Conservation (phyloP, 2,113 vertebrate genomes). For the Anthoscopus minutus region DNA sequence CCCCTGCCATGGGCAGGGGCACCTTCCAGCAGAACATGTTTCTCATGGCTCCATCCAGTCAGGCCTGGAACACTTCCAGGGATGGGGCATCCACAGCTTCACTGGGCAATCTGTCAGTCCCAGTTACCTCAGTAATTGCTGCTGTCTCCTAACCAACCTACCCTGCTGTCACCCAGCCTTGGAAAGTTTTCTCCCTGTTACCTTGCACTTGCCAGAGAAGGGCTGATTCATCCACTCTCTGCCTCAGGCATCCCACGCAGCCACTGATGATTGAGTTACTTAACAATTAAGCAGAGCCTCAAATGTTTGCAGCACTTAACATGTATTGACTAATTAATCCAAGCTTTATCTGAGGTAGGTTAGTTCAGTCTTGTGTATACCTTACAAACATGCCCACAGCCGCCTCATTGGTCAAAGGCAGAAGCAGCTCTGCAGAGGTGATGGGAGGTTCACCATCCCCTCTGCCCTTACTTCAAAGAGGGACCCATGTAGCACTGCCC, state of each 20-base stretch:
- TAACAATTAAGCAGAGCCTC: constrained; percentile 32
- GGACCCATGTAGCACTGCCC: background rate
- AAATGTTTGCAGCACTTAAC: constrained; percentile 50
- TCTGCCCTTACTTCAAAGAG: background rate
- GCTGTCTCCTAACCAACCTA: background rate
- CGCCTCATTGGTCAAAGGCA: background rate
- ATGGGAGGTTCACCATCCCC: background rate
- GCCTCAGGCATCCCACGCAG: constrained; percentile 48
- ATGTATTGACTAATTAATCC: constrained; percentile 52
- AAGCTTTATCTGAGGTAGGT: constrained; percentile 35
- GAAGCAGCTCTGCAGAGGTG: background rate
- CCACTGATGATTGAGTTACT: constrained; percentile 35
- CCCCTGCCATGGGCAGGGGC: background rate
- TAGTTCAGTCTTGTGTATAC: constrained; percentile 29
- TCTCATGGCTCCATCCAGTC: background rate
- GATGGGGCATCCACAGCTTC: background rate
- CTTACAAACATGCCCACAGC: background rate
- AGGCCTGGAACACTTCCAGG: background rate
- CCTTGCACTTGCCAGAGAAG: background rate
- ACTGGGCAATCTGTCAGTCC: background rate
- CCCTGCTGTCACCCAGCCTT: background rate
- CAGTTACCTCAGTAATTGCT: background rate
- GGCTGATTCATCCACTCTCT: constrained; percentile 19
- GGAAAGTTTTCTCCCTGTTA: background rate
- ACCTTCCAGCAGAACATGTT: background rate